Evolutionary conservation across 92 coral and sea anemone genomes (phyloP), one percentile per base, ranked within the genome.

Genomic region (Diadumene lineata): DNA sequence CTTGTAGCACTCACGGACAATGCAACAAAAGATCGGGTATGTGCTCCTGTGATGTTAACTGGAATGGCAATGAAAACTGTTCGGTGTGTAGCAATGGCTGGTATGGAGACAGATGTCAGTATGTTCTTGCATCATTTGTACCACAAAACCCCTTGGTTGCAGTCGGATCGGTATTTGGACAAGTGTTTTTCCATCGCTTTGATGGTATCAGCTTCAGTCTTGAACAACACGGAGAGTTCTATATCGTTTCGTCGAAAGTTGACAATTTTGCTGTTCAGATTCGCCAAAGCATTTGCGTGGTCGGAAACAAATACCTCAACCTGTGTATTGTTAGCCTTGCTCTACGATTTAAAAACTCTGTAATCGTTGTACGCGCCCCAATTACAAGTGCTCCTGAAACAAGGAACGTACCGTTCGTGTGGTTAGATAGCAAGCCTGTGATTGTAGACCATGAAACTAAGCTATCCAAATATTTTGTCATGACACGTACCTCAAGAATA

Each of bases 101-200:
- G 90, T 73, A 76, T 33, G 90, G 90, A 27, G 56, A 43, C 31
- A 79, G 48, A 30, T 86, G 90, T 56, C 79, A 86, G 61, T 76
- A 62, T 71, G 79, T 78, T 7, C 64, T 72, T 21, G 60, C 34
- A 28, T 31, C 68, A 18, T 58, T 66, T 26, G 32, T 63, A 13
- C 24, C 43, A 16, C 34, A 67, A 22, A 67, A 38, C 13, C 38
- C 57, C 11, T 33, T 65, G 11, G 34, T 86, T 53, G 77, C 78
- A 23, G 64, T 77, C 38, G 86, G 84, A 23, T 66, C 90, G 17
- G 44, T 72, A 56, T 74, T 79, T 13, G 76, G 70, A 9, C 85
- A 55, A 50, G 90, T 81, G 0, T 77, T 69, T 55, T 86, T 70
- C 26, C 76, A 27, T 43, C 78, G 79, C 25, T 77, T 86, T 66